Evolutionary conservation across 2,113 vertebrate species (phyloP), one percentile per base, ranked within the genome.

Genomic region (Chloropsis cyanopogon): DNA sequence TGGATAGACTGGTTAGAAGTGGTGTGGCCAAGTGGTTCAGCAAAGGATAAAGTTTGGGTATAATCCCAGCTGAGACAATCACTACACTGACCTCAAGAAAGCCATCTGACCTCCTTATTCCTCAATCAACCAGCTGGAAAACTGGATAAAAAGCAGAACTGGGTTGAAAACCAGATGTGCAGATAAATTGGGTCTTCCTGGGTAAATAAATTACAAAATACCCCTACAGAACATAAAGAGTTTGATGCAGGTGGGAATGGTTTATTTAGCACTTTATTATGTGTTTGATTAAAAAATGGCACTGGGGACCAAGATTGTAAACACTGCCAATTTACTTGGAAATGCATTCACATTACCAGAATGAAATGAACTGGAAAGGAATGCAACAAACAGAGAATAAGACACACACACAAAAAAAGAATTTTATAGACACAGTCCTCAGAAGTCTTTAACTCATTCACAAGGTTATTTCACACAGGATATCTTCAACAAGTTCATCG

Each of bases 241-340:
- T 86, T 97, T 96, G 79, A 96, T 90, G 76, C 94, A 96, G 93
- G 93, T 97, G 94, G 95, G 93, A 97, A 96, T 68, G 44, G 92
- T 96, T 96, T 97, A 88, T 93, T 96, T 97, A 94, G 88, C 94
- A 88, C 96, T 96, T 97, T 96, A 97, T 93, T 95, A 95, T 35
- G 90, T 96, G 94, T 94, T 97, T 96, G 95, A 97, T 96, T 96
- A 97, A 96, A 96, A 96, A 97, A 92, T 59, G 52, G 85, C 93
- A 92, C 93, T 86, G 54, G 94, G 90, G 95, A 96, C 65, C 4
- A 11, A 81, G 37, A 93, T 0, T 81, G 82, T 95, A 92, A 96
- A 93, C 82, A 96, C 64, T 90, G 90, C 88, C 92, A 92, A 93
- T 95, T 95, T 93, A 95, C 79, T 93, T 96, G 44, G 72, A 94